Conservation (phyloP, 2,797 vertebrate genomes). For the Poecilia picta region DNA sequence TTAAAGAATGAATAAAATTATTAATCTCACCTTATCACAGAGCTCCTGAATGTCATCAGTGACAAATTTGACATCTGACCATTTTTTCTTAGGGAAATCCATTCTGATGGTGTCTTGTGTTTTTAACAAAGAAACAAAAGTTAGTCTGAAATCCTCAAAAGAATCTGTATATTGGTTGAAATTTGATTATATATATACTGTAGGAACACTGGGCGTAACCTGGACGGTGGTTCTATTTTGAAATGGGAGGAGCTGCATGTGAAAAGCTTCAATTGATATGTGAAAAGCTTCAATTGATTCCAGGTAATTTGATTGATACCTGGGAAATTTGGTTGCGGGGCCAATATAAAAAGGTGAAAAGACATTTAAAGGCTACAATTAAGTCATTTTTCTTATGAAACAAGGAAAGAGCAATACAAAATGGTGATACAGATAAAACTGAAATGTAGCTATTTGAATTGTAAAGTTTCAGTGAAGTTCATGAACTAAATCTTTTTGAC, state of each 20-base stretch:
- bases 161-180: neutral
- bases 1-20: neutral
- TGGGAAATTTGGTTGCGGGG: neutral
- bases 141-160: neutral
- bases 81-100: neutral
- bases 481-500: too few relatives aligned
- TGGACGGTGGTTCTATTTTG: neutral
- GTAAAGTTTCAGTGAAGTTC: too few relatives aligned
- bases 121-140: neutral
- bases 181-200: neutral
- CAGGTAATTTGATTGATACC: neutral
- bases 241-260: neutral
- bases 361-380: too few relatives aligned
- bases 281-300: neutral
- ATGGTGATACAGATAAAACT: too few relatives aligned
- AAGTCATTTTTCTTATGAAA: too few relatives aligned
- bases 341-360: neutral
- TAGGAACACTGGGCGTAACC: too few relatives aligned
- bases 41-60: neutral
- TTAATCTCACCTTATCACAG: neutral
- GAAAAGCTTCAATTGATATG: neutral
- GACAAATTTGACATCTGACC: neutral
- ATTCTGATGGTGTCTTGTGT: neutral
- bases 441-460: too few relatives aligned
- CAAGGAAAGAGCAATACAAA: too few relatives aligned